These are phyloP conservation scores for Hesperophylax magnus DNA, from an alignment of 1,140 invertebrate genomes.

Conservation along the genomic window DNA sequence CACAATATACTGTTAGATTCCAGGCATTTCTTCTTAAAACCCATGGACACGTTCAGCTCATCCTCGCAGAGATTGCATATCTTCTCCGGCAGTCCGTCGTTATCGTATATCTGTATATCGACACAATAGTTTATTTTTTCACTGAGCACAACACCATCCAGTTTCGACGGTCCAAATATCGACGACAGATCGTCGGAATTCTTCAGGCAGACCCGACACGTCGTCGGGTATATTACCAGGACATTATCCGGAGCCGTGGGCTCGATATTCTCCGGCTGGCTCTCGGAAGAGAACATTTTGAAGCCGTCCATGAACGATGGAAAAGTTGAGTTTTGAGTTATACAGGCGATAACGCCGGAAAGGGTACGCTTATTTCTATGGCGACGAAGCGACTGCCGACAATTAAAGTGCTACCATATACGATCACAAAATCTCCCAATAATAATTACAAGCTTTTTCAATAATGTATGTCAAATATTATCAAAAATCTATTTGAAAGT, in stretches of 20 bases:
- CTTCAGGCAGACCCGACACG: slow-evolving; percentile 36
- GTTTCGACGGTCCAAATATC: slow-evolving; percentile 27
- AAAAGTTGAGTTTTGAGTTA: background rate
- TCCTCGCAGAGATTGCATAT: slow-evolving; percentile 39
- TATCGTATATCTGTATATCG: slow-evolving; percentile 31
- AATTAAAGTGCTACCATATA: background rate
- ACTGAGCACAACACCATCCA: slow-evolving; percentile 36
- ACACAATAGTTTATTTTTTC: slow-evolving; percentile 45
- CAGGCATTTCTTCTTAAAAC: slow-evolving; percentile 34
- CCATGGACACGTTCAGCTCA: slow-evolving; percentile 29
- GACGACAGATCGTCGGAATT: slow-evolving; percentile 28
- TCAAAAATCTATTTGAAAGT: too few relatives aligned
- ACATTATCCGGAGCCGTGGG: slow-evolving; percentile 1
- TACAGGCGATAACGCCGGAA: slow-evolving; percentile 32
- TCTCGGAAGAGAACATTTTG: slow-evolving; percentile 27
- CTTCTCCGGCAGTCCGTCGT: slow-evolving; percentile 36
- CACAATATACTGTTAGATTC: slow-evolving; percentile 29
- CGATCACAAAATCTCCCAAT: too few relatives aligned
- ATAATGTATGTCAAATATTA: too few relatives aligned
- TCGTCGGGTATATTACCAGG: slow-evolving; percentile 27
- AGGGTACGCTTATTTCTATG: slow-evolving; percentile 38
- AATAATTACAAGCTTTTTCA: too few relatives aligned
- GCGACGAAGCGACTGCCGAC: slow-evolving; percentile 24
- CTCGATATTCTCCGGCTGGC: slow-evolving; percentile 10
- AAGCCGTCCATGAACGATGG: slow-evolving; percentile 10